These are phyloP conservation scores for Zaprionus vittiger DNA, from an alignment of 1,140 invertebrate genomes.

Conservation along the genomic window DNA sequence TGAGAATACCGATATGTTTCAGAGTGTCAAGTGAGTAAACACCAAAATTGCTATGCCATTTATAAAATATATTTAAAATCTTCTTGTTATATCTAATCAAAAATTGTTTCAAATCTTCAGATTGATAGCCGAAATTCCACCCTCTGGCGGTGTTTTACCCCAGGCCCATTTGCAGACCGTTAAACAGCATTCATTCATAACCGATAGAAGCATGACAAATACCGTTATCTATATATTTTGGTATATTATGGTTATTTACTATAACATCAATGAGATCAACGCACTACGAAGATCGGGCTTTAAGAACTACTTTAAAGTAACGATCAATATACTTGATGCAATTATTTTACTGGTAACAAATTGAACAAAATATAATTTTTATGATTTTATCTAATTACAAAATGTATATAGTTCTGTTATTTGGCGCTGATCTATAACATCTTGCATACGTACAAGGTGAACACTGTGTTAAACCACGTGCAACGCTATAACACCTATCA, in stretches of 20 bases:
- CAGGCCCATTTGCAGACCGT: slow-evolving; percentile 64
- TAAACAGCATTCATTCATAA: slow-evolving; percentile 57
- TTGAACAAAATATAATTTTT: neutral
- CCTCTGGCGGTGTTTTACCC: slow-evolving; percentile 70
- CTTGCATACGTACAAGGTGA: slow-evolving; percentile 54
- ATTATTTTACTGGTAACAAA: slow-evolving; percentile 54
- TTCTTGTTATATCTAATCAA: too few species aligned
- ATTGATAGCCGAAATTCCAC: slow-evolving; percentile 74
- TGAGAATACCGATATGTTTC: slow-evolving; percentile 66
- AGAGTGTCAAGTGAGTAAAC: slow-evolving; percentile 63
- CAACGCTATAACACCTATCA: neutral
- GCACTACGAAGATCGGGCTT: slow-evolving; percentile 50
- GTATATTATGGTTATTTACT: slow-evolving; percentile 68
- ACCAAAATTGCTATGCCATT: too few species aligned
- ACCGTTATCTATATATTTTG: slow-evolving; percentile 61
- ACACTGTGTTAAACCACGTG: neutral
- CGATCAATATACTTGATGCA: slow-evolving; percentile 61
- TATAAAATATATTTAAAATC: too few species aligned
- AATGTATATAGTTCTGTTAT: slow-evolving; percentile 56
- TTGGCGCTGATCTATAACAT: slow-evolving; percentile 65
- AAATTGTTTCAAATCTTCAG: neutral
- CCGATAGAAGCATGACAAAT: slow-evolving; percentile 45
- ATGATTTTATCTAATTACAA: neutral
- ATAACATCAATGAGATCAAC: slow-evolving; percentile 56
- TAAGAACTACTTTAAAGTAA: slow-evolving; percentile 43